A percentile compares a stretch with the other conserved stretches of the same genome.
Evolutionary conservation across 2,113 vertebrate genomes (phyloP).

Genomic region (Cryptoleucopteryx plumbea): DNA sequence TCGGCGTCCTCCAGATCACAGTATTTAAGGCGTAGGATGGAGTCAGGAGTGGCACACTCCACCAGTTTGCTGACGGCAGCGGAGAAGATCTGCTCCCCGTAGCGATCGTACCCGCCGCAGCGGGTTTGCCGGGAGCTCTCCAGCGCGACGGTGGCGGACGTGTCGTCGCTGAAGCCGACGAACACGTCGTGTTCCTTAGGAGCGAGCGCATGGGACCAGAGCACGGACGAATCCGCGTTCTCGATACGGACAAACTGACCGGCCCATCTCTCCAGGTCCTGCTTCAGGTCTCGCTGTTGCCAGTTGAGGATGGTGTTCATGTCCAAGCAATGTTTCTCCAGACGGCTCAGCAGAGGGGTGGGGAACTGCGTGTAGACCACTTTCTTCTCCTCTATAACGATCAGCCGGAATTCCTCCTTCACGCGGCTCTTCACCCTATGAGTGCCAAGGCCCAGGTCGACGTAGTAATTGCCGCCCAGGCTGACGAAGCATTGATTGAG

Average conservation of each 20-base stretch:
- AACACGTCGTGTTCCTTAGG: conserved; percentile 71
- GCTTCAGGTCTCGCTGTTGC: conserved; percentile 62
- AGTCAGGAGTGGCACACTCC: conserved; percentile 84
- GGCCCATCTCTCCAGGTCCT: conserved; percentile 69
- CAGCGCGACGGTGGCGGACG: conserved; percentile 80
- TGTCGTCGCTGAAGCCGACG: conserved; percentile 84
- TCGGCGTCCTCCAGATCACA: conserved; percentile 61
- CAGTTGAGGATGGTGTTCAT: conserved; percentile 69
- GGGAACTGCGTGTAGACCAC: conserved; percentile 78
- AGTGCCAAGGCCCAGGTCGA: conserved; percentile 78
- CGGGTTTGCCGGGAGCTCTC: conserved; percentile 15
- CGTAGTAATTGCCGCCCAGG: conserved; percentile 74
- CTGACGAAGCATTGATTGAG: conserved; percentile 80
- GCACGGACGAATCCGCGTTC: background rate
- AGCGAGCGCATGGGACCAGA: background rate
- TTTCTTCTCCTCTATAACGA: conserved; percentile 79
- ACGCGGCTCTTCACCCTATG: conserved; percentile 80
- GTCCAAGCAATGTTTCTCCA: conserved; percentile 79
- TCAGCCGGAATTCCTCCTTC: conserved; percentile 70
- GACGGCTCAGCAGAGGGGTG: conserved; percentile 77
- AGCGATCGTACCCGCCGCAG: background rate
- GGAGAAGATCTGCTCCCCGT: background rate
- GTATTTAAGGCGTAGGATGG: conserved; percentile 78
- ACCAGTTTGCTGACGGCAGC: conserved; percentile 65
- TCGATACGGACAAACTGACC: rapidly evolving